These are phyloP conservation scores for Drosophila truncata DNA, from an alignment of 1,140 invertebrate species.

Conservation along the genomic window DNA sequence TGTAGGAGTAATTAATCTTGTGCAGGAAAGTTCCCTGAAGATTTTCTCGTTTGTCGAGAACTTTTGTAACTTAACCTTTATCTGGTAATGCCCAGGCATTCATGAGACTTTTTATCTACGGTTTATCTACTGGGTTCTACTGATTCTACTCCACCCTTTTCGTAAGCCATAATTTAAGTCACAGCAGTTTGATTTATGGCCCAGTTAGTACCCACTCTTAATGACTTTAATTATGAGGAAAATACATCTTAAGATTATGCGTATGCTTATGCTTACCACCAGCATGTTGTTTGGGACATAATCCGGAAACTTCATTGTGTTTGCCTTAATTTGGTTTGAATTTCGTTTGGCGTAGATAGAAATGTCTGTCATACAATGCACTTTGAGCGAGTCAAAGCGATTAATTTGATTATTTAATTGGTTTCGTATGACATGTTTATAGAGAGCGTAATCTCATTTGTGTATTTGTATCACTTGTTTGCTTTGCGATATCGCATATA, in stretches of 20 bases:
- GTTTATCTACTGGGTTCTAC: constrained; percentile 18
- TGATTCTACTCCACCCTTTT: constrained; percentile 18
- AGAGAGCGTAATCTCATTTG: constrained; percentile 33
- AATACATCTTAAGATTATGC: constrained; percentile 21
- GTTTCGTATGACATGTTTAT: constrained; percentile 65
- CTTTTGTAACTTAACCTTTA: constrained; percentile 23
- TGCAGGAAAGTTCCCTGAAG: constrained; percentile 13
- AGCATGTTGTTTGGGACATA: constrained; percentile 82
- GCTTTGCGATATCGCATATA: constrained; percentile 26
- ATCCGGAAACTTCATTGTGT: constrained; percentile 83
- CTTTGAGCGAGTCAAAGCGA: constrained; percentile 66
- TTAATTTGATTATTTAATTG: constrained; percentile 70
- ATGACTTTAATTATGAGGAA: constrained; percentile 58
- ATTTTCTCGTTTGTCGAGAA: background rate
- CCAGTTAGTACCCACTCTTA: constrained; percentile 48
- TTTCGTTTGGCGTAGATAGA: constrained; percentile 47
- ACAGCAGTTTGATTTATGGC: constrained; percentile 61
- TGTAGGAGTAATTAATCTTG: constrained; percentile 38
- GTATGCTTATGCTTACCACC: constrained; percentile 70
- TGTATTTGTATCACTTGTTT: constrained; percentile 39
- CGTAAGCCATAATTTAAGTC: constrained; percentile 53
- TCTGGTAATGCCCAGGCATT: constrained; percentile 16
- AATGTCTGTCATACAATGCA: constrained; percentile 65
- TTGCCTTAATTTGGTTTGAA: constrained; percentile 37
- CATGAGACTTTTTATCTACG: constrained; percentile 35